Evolutionary conservation across 2,888 invertebrate genomes (phyloP).

Genomic region (Nomada fabriciana): DNA sequence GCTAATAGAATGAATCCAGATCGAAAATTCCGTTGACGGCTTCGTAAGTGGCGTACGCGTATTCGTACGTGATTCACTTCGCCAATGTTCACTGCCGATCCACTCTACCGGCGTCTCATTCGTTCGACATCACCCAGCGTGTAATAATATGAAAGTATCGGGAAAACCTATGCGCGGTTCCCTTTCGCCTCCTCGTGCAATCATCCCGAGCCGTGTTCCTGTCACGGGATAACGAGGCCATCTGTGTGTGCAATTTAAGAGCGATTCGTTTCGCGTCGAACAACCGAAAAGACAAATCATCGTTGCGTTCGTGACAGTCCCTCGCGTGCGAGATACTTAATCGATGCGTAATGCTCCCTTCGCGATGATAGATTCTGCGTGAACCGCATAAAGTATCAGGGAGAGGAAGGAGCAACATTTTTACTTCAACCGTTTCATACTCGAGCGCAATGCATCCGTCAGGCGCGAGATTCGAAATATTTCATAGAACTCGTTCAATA

Average conservation of each 20-base stretch:
- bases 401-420: neutral
- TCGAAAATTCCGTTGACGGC: slow-evolving; percentile 61
- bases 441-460: too few species aligned
- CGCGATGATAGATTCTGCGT: neutral
- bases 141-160: too few species aligned
- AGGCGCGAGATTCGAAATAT: neutral
- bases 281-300: slow-evolving; percentile 34
- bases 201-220: neutral
- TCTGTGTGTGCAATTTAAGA: slow-evolving; percentile 43
- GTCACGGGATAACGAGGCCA: slow-evolving; percentile 40
- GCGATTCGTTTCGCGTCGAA: slow-evolving; percentile 36
- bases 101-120: neutral
- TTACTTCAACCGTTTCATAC: too few species aligned
- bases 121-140: neutral
- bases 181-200: neutral
- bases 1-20: slow-evolving; percentile 55
- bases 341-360: slow-evolving; percentile 23
- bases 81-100: neutral
- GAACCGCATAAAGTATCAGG: neutral
- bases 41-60: slow-evolving; percentile 25
- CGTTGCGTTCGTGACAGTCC: slow-evolving; percentile 45
- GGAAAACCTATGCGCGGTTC: too few species aligned
- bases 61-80: slow-evolving; percentile 2
- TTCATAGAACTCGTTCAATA: neutral
- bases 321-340: slow-evolving; percentile 41